Percentiles rank a stretch among this genome's conserved stretches.
Evolutionary conservation across 2,113 vertebrate genomes (phyloP).

Genomic region (Canis aureus): DNA sequence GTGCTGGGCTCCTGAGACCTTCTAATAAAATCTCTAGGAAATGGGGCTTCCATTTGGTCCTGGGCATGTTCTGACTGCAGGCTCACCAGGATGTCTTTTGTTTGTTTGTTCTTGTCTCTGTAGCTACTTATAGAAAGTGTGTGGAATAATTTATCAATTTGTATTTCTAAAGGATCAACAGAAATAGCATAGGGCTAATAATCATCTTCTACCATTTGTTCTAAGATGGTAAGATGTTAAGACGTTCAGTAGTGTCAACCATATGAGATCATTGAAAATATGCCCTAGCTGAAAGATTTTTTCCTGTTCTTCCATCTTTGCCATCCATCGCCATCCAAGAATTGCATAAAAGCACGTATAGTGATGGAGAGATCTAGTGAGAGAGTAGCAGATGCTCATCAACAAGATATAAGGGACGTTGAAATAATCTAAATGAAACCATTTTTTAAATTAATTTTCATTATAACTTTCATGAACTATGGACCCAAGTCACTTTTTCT

Average conservation of each 20-base stretch:
- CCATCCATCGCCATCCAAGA: slow-evolving; percentile 10
- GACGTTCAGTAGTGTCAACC: not conserved
- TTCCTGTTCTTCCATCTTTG: slow-evolving; percentile 27
- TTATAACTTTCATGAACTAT: slow-evolving; percentile 54
- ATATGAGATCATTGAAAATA: slow-evolving; percentile 27
- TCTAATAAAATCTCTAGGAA: not conserved
- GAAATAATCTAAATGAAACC: slow-evolving; percentile 25
- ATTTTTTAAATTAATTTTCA: slow-evolving; percentile 60
- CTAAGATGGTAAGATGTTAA: slow-evolving; percentile 43
- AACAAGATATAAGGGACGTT: slow-evolving; percentile 47
- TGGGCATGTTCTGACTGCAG: not conserved
- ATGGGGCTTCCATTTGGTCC: not conserved
- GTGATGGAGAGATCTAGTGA: slow-evolving; percentile 37
- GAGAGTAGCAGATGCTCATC: slow-evolving; percentile 37
- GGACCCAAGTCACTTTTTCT: slow-evolving; percentile 30
- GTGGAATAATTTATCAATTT: not conserved
- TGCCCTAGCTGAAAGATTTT: slow-evolving; percentile 20
- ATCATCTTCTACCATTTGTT: slow-evolving; percentile 12
- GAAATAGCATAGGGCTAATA: not conserved
- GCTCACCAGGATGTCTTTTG: not conserved
- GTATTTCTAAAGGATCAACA: slow-evolving; percentile 25
- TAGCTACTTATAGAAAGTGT: slow-evolving; percentile 33
- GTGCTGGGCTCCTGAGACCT: not conserved
- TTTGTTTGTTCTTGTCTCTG: not conserved
- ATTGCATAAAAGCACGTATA: slow-evolving; percentile 1